Base-by-base conservation (phyloP, 2,113 vertebrate species). In the Excalfactoria chinensis region DNA sequence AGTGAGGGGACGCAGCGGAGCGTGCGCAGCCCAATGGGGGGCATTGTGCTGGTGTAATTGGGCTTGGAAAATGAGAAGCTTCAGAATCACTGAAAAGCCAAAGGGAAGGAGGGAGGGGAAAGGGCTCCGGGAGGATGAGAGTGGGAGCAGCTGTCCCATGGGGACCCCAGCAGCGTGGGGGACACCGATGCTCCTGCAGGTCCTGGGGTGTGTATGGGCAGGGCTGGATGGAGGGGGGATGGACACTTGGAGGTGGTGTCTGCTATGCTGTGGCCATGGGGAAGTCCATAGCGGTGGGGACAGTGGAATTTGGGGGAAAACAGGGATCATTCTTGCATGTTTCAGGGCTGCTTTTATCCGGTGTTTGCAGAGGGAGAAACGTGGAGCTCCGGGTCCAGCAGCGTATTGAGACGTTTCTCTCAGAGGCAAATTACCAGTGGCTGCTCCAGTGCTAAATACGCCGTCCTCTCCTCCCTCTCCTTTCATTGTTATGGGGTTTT, bases 41-140 rank as follows among this genome's bases (percentile, higher is more conserved):
- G 15, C 6, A 11, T 55, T 75, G 91, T 66, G 81, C 87, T 0
- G 9, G 70, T 8, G 77, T 48, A 68, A 87, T 55, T 73, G 35
- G 89, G 84, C 89, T 92, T 79, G 14, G 91, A 48, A 89, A 79
- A 87, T 58, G 81, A 85, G 91, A 37, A 35, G 41, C 80, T 85
- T 26, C 11, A 32, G 35, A 34, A 30, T 75, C 20, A 1, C 18
- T 84, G 23, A 8, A 55, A 44, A 35, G 58, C 21, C 23, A 21
- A 13, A 51, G 93, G 75, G 30, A 32, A 19, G 32, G 67, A 63
- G 84, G 74, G 55, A 72, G 71, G 26, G 46, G 66, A 48, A 48
- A 71, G 12, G 64, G 59, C 71, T 48, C 49, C 53, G 1, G 8
- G 60, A 2, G 7, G 60, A 2, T 6, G 8, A 0, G 0, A 32